These are phyloP conservation scores for Podarcis raffonei DNA, from an alignment of 2,113 vertebrate genomes.

Conservation along the genomic window DNA sequence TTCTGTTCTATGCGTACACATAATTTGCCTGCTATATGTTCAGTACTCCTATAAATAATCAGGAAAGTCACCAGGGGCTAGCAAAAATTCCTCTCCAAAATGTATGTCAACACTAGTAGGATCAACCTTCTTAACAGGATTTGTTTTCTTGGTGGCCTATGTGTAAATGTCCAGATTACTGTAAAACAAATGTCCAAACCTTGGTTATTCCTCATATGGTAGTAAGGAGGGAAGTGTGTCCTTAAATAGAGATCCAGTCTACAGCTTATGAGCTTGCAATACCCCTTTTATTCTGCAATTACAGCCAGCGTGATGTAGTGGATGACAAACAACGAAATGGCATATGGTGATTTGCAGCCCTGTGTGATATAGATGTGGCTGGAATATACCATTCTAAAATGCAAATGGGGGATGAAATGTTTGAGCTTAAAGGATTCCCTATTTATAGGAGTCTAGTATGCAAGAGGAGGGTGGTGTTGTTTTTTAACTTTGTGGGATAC, in stretches of 20 bases:
- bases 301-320: background rate
- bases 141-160: background rate
- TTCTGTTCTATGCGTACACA: background rate
- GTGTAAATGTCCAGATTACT: background rate
- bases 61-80: background rate
- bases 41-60: slow-evolving; percentile 8
- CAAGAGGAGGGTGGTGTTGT: background rate
- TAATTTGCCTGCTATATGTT: slow-evolving; percentile 7
- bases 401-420: background rate
- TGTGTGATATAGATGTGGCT: background rate
- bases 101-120: background rate
- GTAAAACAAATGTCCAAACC: slow-evolving; percentile 3
- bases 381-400: background rate
- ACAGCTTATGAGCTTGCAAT: background rate
- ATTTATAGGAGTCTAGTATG: background rate
- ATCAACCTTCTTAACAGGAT: background rate
- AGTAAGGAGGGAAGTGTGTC: background rate
- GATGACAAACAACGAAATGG: background rate
- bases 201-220: background rate
- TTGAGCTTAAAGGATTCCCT: background rate
- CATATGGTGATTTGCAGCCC: background rate
- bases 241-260: background rate
- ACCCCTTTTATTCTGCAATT: background rate
- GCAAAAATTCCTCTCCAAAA: background rate
- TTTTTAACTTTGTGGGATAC: too few relatives aligned